Evolutionary conservation across 2,797 vertebrate genomes (phyloP), one percentile per base, ranked within the genome.

Genomic region (Tiaroga cobitis): DNA sequence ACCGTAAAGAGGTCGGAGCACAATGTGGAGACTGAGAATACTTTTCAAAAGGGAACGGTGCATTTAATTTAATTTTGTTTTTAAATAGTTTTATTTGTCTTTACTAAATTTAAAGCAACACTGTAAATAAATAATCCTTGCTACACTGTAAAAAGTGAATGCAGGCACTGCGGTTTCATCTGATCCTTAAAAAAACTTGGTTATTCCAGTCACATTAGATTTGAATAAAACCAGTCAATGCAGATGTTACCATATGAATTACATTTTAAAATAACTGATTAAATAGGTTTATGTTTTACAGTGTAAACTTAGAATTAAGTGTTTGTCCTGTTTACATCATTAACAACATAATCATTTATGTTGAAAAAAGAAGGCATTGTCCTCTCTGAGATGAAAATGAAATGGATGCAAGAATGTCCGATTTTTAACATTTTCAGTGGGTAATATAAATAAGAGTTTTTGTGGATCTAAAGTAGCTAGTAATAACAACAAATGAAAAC

Each of bases 1-100:
- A 65, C 41, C 75, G 63, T 67, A 46, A 61, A 63, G 24, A 81
- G 56, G 34, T 81, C 75, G 34, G 39, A 74, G 43, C 75, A 15
- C 68, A 54, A 54, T 78, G 26, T 61, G 19, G 34, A 43, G 37
- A 78, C 61, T 54, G 32, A 41, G 51, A 49, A 68, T 78, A 34
- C 61, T 16, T 63, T 70, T 75, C 16, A 54, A 67, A 74, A 43
- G 13, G 21, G n/a, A 41, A 46, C 4, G 54, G 34, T 37, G 8
- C 21, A 19, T 80, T 77, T 56, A 19, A 80, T 76, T 24, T 65
- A 3, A 43, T 51, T 80, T 70, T 75, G 8, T 39, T 59, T 39
- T 19, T 1, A 19, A 73, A 18, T 32, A 32, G 16, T 19, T 29
- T 6, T 24, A 78, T 41, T 78, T 61, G 61, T 59, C 26, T 26